These are phyloP conservation scores for Leucopsar rothschildi DNA, from an alignment of 2,113 vertebrate species.

Conservation along the genomic window DNA sequence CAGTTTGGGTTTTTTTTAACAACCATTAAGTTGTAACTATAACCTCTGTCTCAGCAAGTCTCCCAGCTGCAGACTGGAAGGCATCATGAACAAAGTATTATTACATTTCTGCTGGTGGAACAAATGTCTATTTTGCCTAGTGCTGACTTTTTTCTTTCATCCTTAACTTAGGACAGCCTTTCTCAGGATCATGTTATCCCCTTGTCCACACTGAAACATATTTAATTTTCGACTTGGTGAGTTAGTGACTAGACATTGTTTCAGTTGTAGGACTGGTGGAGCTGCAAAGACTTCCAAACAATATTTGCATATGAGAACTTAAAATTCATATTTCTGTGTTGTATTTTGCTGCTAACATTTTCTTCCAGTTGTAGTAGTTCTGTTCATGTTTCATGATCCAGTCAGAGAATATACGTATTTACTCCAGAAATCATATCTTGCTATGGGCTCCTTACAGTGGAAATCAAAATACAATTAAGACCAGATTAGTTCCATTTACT, in stretches of 20 bases:
- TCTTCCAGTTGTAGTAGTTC: background rate
- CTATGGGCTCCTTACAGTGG: background rate
- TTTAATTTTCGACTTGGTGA: background rate
- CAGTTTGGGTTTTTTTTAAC: background rate
- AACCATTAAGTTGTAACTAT: background rate
- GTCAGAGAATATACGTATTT: background rate
- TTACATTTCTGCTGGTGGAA: background rate
- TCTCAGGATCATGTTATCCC: background rate
- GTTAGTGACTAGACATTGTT: background rate
- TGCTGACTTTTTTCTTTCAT: background rate
- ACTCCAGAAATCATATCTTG: background rate
- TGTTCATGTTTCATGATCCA: background rate
- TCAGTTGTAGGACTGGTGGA: background rate
- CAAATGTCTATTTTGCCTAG: background rate
- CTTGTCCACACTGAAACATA: background rate
- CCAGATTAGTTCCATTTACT: conserved; percentile 22
- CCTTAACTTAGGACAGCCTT: background rate
- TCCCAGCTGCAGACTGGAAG: background rate
- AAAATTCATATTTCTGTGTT: background rate
- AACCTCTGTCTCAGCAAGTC: background rate
- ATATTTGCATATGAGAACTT: background rate
- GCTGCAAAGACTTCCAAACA: background rate
- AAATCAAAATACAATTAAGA: background rate
- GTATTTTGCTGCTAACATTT: background rate
- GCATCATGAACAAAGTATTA: background rate